Conservation (phyloP, 1,140 invertebrate species). For the Drosophila gunungcola region DNA sequence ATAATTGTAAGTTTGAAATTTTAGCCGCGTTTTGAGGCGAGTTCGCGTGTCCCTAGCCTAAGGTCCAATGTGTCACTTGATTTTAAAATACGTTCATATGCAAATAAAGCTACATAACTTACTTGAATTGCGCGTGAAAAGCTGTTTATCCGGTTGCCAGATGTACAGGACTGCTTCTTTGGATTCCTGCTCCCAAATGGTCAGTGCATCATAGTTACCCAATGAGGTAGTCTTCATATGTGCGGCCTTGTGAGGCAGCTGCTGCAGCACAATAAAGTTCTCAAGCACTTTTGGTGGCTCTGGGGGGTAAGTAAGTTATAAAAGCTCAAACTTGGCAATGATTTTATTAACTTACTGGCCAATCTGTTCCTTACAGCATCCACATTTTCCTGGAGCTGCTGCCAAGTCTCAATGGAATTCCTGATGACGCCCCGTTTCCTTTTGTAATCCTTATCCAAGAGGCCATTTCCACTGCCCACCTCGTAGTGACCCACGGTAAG, state of each 20-base stretch:
- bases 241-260: constrained; percentile 39
- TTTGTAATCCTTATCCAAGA: constrained; percentile 21
- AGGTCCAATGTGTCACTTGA: constrained; percentile 50
- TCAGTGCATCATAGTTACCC: constrained; percentile 24
- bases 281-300: constrained; percentile 50
- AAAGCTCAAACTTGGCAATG: no score
- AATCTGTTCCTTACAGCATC: constrained; percentile 54
- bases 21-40: background rate
- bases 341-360: constrained; percentile 23
- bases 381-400: constrained; percentile 41
- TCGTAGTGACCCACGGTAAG: constrained; percentile 62
- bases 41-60: constrained; percentile 24
- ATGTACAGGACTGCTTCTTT: constrained; percentile 13
- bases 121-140: constrained; percentile 52
- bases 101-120: constrained; percentile 71
- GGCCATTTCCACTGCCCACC: constrained; percentile 15
- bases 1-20: constrained; percentile 3
- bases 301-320: background rate
- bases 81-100: constrained; percentile 47
- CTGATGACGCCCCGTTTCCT: constrained; percentile 28
- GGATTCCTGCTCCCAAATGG: constrained; percentile 13
- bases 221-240: constrained; percentile 7
- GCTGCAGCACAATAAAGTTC: constrained; percentile 47
- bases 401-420: constrained; percentile 32
- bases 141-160: constrained; percentile 34